A percentile compares a stretch with the other conserved stretches of the same genome.
phyloP scores from a whole-genome alignment of 2,888 invertebrate species.

The Tetragnatha montana region DNA sequence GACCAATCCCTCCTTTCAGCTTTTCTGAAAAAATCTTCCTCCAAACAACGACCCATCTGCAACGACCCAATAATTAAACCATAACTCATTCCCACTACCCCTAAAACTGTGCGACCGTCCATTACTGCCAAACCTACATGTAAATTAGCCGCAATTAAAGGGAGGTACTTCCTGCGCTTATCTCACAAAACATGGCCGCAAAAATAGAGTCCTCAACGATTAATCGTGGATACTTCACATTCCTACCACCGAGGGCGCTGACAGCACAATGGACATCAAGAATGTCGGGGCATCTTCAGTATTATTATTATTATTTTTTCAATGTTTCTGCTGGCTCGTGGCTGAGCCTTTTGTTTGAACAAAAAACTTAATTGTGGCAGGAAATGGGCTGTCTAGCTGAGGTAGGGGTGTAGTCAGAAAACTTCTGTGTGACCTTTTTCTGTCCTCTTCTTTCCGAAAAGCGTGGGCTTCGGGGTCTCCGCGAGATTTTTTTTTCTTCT shows the following conservation, averaged over 20 bases:
- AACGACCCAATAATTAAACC: conserved; percentile 13
- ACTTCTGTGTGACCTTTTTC: conserved; percentile 67
- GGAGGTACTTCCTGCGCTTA: conserved; percentile 44
- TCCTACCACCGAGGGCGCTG: conserved; percentile 61
- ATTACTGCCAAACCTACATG: conserved; percentile 34
- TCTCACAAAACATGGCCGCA: conserved; percentile 1
- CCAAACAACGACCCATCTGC: conserved; percentile 1
- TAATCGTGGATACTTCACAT: conserved; percentile 40
- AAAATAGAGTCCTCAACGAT: conserved; percentile 10
- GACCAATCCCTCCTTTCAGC: not conserved
- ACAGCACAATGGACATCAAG: conserved; percentile 29
- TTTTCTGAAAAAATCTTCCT: not conserved
- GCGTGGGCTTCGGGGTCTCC: conserved; percentile 60
- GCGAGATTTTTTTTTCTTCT: conserved; percentile 40
- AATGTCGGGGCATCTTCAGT: conserved; percentile 11
- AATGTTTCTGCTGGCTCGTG: conserved; percentile 56
- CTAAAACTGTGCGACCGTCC: not conserved
- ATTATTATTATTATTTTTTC: conserved; percentile 41
- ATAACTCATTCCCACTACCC: conserved; percentile 16
- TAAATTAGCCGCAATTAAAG: conserved; percentile 61
- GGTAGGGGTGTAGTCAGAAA: conserved; percentile 66
- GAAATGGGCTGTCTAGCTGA: conserved; percentile 64
- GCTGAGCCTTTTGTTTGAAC: conserved; percentile 53
- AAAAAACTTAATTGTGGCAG: conserved; percentile 65
- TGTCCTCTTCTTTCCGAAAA: conserved; percentile 43